phyloP scores from a whole-genome alignment of 2,888 invertebrate genomes.

The Pachydiplax longipennis region DNA sequence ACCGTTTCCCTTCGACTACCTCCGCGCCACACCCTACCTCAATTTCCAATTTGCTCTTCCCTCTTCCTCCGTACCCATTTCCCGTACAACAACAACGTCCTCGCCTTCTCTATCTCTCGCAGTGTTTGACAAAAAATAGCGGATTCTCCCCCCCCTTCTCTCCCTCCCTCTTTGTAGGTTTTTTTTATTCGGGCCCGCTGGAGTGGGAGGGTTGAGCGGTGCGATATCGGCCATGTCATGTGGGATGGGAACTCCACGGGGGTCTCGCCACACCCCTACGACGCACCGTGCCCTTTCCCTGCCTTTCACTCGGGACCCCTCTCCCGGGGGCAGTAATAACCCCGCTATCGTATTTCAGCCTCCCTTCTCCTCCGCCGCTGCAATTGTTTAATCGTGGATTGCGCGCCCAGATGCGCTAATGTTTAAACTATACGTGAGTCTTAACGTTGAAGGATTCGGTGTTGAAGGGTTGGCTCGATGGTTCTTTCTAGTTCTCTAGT shows the following conservation, averaged over 20 bases:
- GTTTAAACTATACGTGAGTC: no score
- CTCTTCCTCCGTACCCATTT: background rate
- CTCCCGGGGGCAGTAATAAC: conserved; percentile 46
- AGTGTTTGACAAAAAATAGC: conserved; percentile 27
- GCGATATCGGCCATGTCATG: conserved; percentile 29
- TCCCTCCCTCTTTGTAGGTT: background rate
- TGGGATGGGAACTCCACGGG: background rate
- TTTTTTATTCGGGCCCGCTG: background rate
- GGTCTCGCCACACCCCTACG: conserved; percentile 1
- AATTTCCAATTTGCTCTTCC: background rate
- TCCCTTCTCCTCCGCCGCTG: conserved; percentile 4
- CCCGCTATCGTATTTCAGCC: conserved; percentile 46
- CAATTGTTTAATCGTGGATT: no score
- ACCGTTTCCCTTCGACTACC: no score
- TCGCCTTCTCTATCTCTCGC: background rate
- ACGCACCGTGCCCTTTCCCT: conserved; percentile 46
- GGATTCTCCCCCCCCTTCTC: background rate
- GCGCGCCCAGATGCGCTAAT: no score
- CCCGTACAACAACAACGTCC: background rate
- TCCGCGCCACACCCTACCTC: background rate
- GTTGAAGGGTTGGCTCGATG: no score
- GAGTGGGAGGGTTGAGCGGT: background rate
- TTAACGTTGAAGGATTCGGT: no score
- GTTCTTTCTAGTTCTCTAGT: no score
- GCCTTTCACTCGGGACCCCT: background rate